Percentiles rank a stretch among this genome's conserved stretches.
phyloP scores from a whole-genome alignment of 2,113 vertebrate species.

The Hyperopisus bebe region DNA sequence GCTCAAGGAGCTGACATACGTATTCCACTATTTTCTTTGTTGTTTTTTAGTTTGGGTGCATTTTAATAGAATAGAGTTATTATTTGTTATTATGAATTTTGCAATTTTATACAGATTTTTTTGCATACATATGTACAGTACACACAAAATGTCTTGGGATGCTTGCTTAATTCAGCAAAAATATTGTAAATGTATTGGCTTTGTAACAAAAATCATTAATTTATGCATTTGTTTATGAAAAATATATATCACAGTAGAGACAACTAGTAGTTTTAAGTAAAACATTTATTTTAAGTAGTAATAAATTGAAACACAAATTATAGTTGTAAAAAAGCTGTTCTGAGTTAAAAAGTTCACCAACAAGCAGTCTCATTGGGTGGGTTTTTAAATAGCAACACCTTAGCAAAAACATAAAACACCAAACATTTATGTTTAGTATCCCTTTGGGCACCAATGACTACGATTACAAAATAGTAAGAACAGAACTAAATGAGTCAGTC shows the following conservation, averaged over 20 bases:
- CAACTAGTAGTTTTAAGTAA: not conserved
- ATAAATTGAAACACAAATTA: not conserved
- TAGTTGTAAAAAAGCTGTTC: not conserved
- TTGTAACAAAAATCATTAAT: not conserved
- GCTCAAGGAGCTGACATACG: not conserved
- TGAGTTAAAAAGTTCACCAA: not conserved
- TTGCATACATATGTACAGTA: not conserved
- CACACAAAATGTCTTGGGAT: not conserved
- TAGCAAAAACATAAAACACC: not conserved
- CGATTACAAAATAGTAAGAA: not conserved
- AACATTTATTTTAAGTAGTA: not conserved
- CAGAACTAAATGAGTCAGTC: not conserved
- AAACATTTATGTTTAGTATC: not conserved
- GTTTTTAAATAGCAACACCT: not conserved
- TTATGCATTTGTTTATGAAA: not conserved
- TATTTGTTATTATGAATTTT: not conserved
- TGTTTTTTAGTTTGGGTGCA: not conserved
- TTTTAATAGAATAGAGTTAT: not conserved
- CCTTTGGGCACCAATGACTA: not conserved
- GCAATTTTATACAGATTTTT: not conserved
- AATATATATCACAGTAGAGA: not conserved
- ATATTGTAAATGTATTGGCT: not conserved
- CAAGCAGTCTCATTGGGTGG: not conserved
- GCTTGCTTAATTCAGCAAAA: not conserved
- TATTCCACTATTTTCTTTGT: not conserved